Evolutionary conservation across 2,888 invertebrate species (phyloP), one percentile per base, ranked within the genome.

Genomic region (Pachycephus smyrnensis): DNA sequence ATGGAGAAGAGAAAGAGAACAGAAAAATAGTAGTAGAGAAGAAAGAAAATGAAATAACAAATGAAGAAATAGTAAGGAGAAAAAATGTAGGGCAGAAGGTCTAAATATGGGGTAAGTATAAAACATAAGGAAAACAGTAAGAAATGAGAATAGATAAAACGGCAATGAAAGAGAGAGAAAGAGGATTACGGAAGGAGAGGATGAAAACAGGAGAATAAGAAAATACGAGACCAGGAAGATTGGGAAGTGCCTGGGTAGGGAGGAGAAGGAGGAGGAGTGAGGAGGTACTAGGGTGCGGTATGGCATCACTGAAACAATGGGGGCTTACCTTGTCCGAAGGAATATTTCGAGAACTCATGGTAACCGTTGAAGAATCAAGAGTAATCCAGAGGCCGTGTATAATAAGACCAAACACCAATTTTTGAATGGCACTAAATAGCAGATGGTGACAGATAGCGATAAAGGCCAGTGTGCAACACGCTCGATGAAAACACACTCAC

Each of bases 311-410:
- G 55, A 55, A 55, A 55, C 55, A 55, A 55, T 55, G 55, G 55
- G 55, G 83, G 82, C 93, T 93, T 93, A 96, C 96, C 96, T 96
- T 96, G 94, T 96, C 96, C 92, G 96, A 95, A 92, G 96, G 96
- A 93, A 96, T 95, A 93, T 95, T 95, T 93, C 96, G 95, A 92
- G 94, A 94, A 93, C 95, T 95, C 95, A 95, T 95, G 92, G 93
- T 93, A 88, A 81, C 79, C 81, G 79, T 76, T 76, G 82, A 79
- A 81, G 78, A 79, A 81, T 80, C 77, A 82, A 81, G 82, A 80
- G 79, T 82, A 88, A 87, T 89, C 88, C 89, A 88, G 86, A 89
- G 87, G 88, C 88, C 85, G 84, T 84, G 83, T 84, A 86, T 86
- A 83, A 81, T 84, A 81, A 79, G 83, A 82, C 82, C 84, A 81